Evolutionary conservation across 1,140 invertebrate genomes (phyloP), one percentile per base, ranked within the genome.

Genomic region (Steinernema feltiae): DNA sequence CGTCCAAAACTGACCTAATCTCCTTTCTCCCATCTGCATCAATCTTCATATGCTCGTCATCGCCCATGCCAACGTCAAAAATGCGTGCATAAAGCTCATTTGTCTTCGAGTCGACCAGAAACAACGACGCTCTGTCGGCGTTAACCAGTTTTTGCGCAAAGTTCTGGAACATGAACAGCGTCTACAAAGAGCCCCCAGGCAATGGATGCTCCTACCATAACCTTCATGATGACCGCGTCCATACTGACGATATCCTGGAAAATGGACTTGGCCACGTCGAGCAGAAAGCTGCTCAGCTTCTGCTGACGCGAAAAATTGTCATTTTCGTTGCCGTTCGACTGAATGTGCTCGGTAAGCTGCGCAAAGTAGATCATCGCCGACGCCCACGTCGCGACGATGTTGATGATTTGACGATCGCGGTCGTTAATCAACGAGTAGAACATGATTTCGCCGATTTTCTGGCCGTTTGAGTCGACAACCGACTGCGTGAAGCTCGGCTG

Each of bases 181-280:
- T 21, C 0, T 17, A 82, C n/a, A 21, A 1, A 74, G 7, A 76
- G 29, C 17, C 32, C 24, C 15, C n/a, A 2, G 3, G 30, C 21
- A 31, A n/a, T n/a, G n/a, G n/a, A n/a, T n/a, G n/a, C 7, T 31
- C 84, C 83, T 84, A 89, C 89, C 88, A 94, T 91, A 69, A 94
- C 91, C 85, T 92, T 92, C 85, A 92, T 91, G 18, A 94, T 92
- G 0, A 93, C 88, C 29, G 90, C 89, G 82, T 93, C 92, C 89
- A 93, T 91, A 78, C 91, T 92, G 41, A 92, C 90, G 89, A 94
- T 93, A 80, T 93, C 92, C 89, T 93, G 92, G 80, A 90, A 90
- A 70, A 90, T 89, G 18, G 89, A 89, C 91, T 91, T 92, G 69
- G 92, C 91, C 3, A 92, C 91, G 63, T 90, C 89, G 31, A 92